Base-by-base conservation (phyloP, 2,888 invertebrate genomes). In the Meliscaeva auricollis region DNA sequence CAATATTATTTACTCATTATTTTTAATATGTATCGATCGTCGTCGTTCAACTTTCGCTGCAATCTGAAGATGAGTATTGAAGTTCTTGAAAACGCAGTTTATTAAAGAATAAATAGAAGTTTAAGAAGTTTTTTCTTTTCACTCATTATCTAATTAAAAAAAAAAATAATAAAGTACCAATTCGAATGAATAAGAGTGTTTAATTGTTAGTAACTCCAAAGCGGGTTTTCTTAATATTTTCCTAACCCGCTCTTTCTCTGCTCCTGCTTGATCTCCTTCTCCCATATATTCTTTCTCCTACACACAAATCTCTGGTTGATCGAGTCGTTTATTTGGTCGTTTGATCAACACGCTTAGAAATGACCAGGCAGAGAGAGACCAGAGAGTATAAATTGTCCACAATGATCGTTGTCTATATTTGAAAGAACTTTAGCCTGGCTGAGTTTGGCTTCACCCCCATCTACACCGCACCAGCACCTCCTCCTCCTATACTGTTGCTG, bases 261-360 rank as follows among this genome's bases (percentile, higher is more conserved):
- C 35, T 38, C 2, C 7, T 38, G 35, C 35, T 20, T 66, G 22
- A 54, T 74, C 75, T 6, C 38, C 44, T 50, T 52, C 69, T 50
- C 38, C 48, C 32, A 17, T 60, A 30, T 38, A 52, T 52, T 64
- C 17, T 30, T 22, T 82, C 75, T 80, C 66, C 80, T 62, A 73
- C 60, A 85, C 54, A 85, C 68, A 84, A 70, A 75, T 80, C 75
- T 68, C 17, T 64, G 17, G 44, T 69, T 75, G 46, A 70, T 74
- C 64, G 30, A 44, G 68, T 54, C 70, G 78, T 66, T 52, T 38
- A 52, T 26, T 58, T 13, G 9, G 44, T 66, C 75, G 44, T 76
- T 70, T 64, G 75, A 75, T 75, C 80, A 76, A 73, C 38, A 38
- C 46, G 58, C 73, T 73, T 76, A 60, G 66, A 60, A 56, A 17